phyloP scores from a whole-genome alignment of 1,140 invertebrate species.

The Apis laboriosa region DNA sequence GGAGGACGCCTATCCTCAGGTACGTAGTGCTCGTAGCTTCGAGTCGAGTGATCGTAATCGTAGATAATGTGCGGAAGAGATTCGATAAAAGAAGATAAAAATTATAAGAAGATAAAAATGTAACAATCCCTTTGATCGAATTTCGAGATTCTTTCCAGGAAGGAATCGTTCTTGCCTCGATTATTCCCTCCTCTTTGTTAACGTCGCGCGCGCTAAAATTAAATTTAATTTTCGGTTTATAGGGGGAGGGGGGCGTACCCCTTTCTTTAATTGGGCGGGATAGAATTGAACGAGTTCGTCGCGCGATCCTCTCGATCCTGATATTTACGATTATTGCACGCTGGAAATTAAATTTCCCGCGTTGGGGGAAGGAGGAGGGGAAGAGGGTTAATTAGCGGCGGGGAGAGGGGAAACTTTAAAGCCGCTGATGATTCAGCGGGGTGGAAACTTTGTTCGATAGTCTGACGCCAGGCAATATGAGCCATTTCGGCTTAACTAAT shows the following conservation, averaged over 20 bases:
- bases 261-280: conserved; percentile 43
- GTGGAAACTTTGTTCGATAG: conserved; percentile 32
- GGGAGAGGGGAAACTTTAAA: conserved; percentile 47
- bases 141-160: no score
- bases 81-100: no score
- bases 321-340: conserved; percentile 58
- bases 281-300: conserved; percentile 39
- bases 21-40: conserved; percentile 52
- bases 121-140: no score
- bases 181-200: no score
- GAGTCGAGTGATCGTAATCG: no score
- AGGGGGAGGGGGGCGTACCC: not conserved
- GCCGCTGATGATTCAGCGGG: conserved; percentile 52
- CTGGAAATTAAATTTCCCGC: conserved; percentile 50
- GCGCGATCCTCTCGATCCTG: conserved; percentile 1
- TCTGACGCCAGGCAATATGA: conserved; percentile 39
- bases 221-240: conserved; percentile 44
- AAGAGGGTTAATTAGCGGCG: conserved; percentile 49
- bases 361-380: not conserved
- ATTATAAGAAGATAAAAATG: no score
- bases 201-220: conserved; percentile 17
- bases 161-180: no score
- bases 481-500: conserved; percentile 49
- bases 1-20: conserved; percentile 77
- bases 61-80: no score